phyloP scores from a whole-genome alignment of 2,797 vertebrate species.

The Scolopax bukidnonensis region DNA sequence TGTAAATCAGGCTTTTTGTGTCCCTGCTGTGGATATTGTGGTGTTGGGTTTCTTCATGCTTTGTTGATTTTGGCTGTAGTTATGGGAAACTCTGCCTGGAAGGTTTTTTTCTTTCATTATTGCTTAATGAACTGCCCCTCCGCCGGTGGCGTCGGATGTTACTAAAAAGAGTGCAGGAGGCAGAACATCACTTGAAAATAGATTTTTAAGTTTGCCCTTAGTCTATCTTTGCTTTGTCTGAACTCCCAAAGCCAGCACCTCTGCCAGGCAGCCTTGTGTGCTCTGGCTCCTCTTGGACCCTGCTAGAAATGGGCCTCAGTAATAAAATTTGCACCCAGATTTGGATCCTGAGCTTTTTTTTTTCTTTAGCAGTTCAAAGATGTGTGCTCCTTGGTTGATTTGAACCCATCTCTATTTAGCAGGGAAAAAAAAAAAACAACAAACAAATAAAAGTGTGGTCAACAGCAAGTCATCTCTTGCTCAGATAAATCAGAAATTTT shows the following conservation, averaged over 20 bases:
- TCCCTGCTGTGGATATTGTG: neutral
- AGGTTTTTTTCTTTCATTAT: neutral
- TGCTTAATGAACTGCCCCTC: neutral
- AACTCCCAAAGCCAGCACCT: neutral
- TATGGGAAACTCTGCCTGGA: neutral
- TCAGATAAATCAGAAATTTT: neutral
- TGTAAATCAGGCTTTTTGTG: neutral
- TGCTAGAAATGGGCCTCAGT: neutral
- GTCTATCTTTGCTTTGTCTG: neutral
- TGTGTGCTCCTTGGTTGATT: accelerated
- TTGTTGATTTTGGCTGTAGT: neutral
- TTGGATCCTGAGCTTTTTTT: neutral
- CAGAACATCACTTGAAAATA: neutral
- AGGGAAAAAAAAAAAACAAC: neutral
- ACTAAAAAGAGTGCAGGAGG: neutral
- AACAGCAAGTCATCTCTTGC: neutral
- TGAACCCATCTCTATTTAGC: neutral
- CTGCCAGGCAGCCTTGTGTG: neutral
- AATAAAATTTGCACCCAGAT: too few relatives aligned
- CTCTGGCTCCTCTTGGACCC: neutral
- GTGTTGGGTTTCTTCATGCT: neutral
- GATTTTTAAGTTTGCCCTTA: neutral
- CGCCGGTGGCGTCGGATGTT: neutral
- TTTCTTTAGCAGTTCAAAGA: neutral
- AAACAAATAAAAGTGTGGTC: neutral